These are phyloP conservation scores for Prunella strophiata DNA, from an alignment of 2,797 vertebrate genomes.

Conservation along the genomic window DNA sequence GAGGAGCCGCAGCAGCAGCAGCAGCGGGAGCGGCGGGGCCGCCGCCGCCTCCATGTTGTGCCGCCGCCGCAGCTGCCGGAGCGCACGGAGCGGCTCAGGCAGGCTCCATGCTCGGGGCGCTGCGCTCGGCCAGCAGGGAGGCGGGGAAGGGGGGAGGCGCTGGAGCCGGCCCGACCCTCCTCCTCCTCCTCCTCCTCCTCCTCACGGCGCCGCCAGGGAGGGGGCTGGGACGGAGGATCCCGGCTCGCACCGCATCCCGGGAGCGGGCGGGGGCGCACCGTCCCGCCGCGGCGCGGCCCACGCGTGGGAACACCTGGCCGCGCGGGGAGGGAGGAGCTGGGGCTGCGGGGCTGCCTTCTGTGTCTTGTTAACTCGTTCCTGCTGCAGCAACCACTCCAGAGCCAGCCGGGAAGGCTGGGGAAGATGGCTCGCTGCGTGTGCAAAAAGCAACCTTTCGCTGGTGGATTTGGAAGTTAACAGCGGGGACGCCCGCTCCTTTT, in stretches of 20 bases:
- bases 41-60: constrained; percentile 68
- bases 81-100: constrained; percentile 57
- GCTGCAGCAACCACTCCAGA: background rate
- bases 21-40: constrained; percentile 34
- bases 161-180: background rate
- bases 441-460: background rate
- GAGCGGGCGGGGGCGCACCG: background rate
- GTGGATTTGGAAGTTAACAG: background rate
- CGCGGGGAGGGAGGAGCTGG: background rate
- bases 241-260: background rate
- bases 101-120: constrained; percentile 69
- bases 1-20: constrained; percentile 42
- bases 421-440: background rate
- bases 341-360: background rate
- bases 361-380: background rate
- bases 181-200: background rate
- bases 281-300: background rate
- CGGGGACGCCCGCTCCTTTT: background rate
- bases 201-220: background rate
- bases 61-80: constrained; percentile 65
- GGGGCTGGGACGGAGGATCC: background rate
- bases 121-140: constrained; percentile 35
- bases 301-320: constrained; percentile 3
- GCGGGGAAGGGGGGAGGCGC: constrained; percentile 53
- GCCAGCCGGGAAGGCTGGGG: background rate